Evolutionary conservation across 2,797 vertebrate species (phyloP).

Genomic region (Cryptoprocta ferox): DNA sequence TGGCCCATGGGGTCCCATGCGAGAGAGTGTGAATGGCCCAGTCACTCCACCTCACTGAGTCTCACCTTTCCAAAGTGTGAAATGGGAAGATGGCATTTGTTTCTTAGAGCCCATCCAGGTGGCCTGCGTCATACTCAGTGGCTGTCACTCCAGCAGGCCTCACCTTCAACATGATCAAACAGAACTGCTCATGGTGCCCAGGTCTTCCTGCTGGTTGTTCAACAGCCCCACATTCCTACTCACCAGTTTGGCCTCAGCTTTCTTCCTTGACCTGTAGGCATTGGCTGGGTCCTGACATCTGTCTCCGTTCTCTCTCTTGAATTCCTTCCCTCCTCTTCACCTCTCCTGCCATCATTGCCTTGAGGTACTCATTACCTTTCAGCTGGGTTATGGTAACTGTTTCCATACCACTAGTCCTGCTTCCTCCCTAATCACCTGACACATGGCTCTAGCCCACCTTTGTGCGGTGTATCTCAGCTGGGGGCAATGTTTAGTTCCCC

Average conservation of each 20-base stretch:
- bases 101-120: neutral
- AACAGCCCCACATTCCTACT: neutral
- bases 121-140: fast-evolving
- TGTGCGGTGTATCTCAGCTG: neutral
- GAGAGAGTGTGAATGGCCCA: fast-evolving
- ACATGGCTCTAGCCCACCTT: neutral
- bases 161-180: neutral
- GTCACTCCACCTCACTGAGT: neutral
- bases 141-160: neutral
- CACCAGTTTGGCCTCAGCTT: neutral
- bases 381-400: neutral
- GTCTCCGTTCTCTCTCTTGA: neutral
- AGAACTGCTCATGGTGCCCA: neutral
- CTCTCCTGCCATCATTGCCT: neutral
- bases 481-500: neutral
- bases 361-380: neutral
- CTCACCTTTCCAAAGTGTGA: neutral
- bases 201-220: neutral
- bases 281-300: neutral
- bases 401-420: neutral
- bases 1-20: neutral
- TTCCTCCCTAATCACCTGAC: neutral
- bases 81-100: neutral
- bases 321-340: neutral
- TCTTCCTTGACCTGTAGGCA: neutral